Evolutionary conservation across 1,140 invertebrate genomes (phyloP).

Genomic region (Vanessa atalanta): DNA sequence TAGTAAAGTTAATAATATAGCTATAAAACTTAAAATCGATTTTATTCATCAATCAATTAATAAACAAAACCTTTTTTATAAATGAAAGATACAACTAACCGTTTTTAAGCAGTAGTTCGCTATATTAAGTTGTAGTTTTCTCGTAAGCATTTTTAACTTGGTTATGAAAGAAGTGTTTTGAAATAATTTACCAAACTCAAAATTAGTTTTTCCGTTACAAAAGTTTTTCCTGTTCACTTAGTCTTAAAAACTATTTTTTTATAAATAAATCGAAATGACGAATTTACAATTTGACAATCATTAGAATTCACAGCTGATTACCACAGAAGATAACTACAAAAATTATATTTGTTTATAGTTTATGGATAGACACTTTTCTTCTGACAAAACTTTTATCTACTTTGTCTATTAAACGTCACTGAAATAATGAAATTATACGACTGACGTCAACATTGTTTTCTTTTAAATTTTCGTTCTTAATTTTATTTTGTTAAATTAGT

Average conservation of each 20-base stretch:
- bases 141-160: slow-evolving; percentile 8
- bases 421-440: not conserved
- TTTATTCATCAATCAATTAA: not conserved
- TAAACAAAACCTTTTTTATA: not conserved
- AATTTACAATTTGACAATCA: not conserved
- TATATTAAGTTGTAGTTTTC: slow-evolving; percentile 14
- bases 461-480: slow-evolving; percentile 18
- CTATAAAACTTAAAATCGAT: too few relatives aligned
- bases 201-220: not conserved
- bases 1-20: not conserved
- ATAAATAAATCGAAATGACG: not conserved
- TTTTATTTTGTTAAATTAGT: slow-evolving; percentile 27
- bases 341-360: not conserved
- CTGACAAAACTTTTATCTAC: slow-evolving; percentile 9
- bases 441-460: slow-evolving; percentile 30
- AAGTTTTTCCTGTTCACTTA: too few relatives aligned
- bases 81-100: slow-evolving; percentile 15
- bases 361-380: not conserved
- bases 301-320: slow-evolving; percentile 11
- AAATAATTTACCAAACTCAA: not conserved
- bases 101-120: slow-evolving; percentile 17
- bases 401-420: not conserved
- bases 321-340: not conserved
- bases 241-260: not conserved
- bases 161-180: not conserved